A percentile compares a stretch with the other conserved stretches of the same genome.
phyloP scores from a whole-genome alignment of 2,113 vertebrate genomes.

The Tragelaphus imberbis region DNA sequence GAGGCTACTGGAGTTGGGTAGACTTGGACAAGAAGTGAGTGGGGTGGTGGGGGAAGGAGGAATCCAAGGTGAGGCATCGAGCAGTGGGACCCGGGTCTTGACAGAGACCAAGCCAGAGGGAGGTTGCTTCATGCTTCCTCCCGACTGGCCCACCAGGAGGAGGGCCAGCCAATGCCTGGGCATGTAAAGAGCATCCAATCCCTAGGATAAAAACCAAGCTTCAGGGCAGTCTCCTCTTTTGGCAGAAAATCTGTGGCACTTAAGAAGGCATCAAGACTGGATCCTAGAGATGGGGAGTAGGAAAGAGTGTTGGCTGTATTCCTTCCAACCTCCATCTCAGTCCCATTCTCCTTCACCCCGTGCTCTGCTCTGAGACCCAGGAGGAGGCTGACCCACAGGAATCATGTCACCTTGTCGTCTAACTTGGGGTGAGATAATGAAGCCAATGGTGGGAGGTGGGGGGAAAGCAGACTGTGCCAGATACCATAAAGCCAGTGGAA shows the following conservation, averaged over 20 bases:
- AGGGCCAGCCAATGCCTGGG: neutral
- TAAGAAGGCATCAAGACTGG: neutral
- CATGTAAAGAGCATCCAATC: neutral
- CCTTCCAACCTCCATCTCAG: too few species aligned
- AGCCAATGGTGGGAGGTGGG: too few species aligned
- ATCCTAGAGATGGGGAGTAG: neutral
- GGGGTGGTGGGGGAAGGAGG: neutral
- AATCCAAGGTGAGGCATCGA: neutral
- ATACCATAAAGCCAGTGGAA: neutral
- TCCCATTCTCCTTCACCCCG: neutral
- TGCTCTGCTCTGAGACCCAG: neutral
- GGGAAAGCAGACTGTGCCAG: neutral
- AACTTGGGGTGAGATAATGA: neutral
- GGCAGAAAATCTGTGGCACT: neutral
- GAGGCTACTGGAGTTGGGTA: rapidly evolving
- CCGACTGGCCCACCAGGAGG: neutral
- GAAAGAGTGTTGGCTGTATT: neutral
- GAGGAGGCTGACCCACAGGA: neutral
- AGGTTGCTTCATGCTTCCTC: neutral
- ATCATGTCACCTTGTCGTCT: neutral
- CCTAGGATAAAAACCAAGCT: neutral
- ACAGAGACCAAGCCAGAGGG: neutral
- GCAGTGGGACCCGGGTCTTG: neutral
- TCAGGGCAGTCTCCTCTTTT: neutral
- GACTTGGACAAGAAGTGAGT: neutral